A percentile compares a stretch with the other conserved stretches of the same genome.
Conservation (phyloP, 2,113 vertebrate genomes). For the Pungitius pungitius region DNA sequence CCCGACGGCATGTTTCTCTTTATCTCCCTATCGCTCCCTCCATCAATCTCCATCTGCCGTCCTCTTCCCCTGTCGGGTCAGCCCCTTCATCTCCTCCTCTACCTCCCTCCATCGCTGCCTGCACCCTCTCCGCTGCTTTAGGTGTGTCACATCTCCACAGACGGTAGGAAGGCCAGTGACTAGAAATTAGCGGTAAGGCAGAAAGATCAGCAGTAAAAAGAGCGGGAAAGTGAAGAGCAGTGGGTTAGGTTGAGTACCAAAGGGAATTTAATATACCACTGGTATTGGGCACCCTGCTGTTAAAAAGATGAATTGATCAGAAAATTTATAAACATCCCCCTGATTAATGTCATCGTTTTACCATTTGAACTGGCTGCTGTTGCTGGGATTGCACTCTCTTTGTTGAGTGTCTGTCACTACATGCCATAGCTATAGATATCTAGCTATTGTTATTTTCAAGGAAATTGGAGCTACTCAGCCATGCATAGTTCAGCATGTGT, state of each 20-base stretch:
- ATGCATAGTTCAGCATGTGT: background rate
- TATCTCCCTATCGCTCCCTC: constrained; percentile 72
- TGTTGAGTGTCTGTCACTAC: background rate
- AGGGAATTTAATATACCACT: constrained; percentile 11
- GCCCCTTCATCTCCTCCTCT: constrained; percentile 45
- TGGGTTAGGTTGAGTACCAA: constrained; percentile 3
- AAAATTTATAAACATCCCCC: background rate
- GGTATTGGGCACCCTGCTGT: background rate
- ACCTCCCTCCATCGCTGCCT: constrained; percentile 34
- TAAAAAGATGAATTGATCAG: background rate
- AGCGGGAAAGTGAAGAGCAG: background rate
- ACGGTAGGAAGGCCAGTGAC: constrained; percentile 40
- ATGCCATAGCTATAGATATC: background rate
- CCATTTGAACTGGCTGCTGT: background rate
- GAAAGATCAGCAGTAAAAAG: constrained; percentile 7
- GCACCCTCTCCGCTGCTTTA: constrained; percentile 47
- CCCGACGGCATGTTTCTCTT: constrained; percentile 75
- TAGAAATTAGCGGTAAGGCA: constrained; percentile 43
- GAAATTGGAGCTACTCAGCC: background rate
- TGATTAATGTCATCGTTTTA: background rate
- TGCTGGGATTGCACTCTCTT: background rate
- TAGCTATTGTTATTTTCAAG: background rate
- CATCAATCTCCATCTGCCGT: constrained; percentile 77
- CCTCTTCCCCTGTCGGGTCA: constrained; percentile 61
- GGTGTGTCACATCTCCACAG: constrained; percentile 59